Evolutionary conservation across 2,888 invertebrate genomes (phyloP), one percentile per base, ranked within the genome.

Genomic region (Acheta domesticus): DNA sequence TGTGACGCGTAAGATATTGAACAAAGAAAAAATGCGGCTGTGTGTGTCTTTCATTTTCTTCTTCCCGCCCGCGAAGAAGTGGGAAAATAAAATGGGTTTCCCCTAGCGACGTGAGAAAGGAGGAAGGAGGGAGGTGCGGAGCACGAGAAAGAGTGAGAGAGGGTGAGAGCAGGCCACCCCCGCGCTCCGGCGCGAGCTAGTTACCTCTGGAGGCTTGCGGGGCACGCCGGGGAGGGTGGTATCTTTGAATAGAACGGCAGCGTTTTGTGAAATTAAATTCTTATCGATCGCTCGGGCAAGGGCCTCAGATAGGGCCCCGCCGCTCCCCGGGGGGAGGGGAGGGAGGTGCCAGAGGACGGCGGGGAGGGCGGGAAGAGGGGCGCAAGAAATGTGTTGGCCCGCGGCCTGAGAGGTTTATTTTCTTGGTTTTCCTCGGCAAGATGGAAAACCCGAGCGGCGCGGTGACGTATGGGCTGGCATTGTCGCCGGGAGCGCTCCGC

Each of bases 181-280:
- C 49, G 78, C 74, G 74, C 23, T 21, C 21, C 23, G 75, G 48
- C 77, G 78, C 78, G 49, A 78, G 74, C 74, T 73, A 75, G 80
- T 80, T 62, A 78, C 78, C 74, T 77, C 77, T 48, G 78, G 73
- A 62, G 49, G 78, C 16, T 14, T 14, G 3, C 16, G 73, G 74
- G 48, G 21, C 19, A 76, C 48, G 36, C 19, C 74, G 48, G 48
- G 73, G 75, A 78, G 81, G 80, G 74, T 78, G 79, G 49, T 77
- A 77, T 75, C 79, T 79, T n/a, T 82, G 82, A 82, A 82, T 81
- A 78, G 82, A 79, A 80, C 81, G 82, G 77, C 80, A 80, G 81
- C 81, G 80, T 82, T 82, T 82, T 82, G 82, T 81, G 82, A 81
- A 82, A 82, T 82, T 82, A 81, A 82, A 82, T 82, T 82, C 81